Base-by-base conservation (phyloP, 2,888 invertebrate genomes). In the Melanostoma mellinum region DNA sequence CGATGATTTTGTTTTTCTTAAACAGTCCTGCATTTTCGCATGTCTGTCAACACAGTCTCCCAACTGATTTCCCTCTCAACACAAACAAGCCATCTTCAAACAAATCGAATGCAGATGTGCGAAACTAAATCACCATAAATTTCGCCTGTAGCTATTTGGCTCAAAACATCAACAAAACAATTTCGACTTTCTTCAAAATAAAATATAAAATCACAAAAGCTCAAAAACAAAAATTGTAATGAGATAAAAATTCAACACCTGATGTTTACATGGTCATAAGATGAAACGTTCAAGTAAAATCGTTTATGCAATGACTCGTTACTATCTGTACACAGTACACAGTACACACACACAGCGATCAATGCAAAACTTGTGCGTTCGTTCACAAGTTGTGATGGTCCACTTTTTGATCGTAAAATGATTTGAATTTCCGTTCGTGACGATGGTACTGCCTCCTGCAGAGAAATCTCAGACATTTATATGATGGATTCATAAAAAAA, bases 401-500 rank as follows among this genome's bases (percentile, higher is more conserved):
- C 72, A 77, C 10, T 52, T 77, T 33, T 8, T 20, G 68, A 55
- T 61, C 61, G 53, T 69, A 61, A 69, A 69, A 76, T 55, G 33
- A 44, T 44, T 56, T 6, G 30, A 42, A 38, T 56, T 48, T 65
- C 9, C 40, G 36, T 40, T 50, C 36, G 36, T 40, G 69, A 46
- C 33, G 53, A 48, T 61, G 40, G 5, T 38, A 20, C 42, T 44
- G 8, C 50, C 36, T 10, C 4, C 32, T 9, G 38, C 1, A 6
- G 38, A 44, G 32, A 38, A 44, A 42, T 44, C n/a, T 33, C 68
- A 38, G 38, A 60, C 36, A 60, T 72, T 52, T 40, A 67, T 52
- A 68, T 73, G 79, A 68, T 68, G 73, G 68, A 79, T 68, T 74
- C 67, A 73, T 73, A 68, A 74, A 73, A 77, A 52, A 32, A 63